These are phyloP conservation scores for Corythornis cristatus DNA, from an alignment of 2,113 vertebrate species.

Conservation along the genomic window DNA sequence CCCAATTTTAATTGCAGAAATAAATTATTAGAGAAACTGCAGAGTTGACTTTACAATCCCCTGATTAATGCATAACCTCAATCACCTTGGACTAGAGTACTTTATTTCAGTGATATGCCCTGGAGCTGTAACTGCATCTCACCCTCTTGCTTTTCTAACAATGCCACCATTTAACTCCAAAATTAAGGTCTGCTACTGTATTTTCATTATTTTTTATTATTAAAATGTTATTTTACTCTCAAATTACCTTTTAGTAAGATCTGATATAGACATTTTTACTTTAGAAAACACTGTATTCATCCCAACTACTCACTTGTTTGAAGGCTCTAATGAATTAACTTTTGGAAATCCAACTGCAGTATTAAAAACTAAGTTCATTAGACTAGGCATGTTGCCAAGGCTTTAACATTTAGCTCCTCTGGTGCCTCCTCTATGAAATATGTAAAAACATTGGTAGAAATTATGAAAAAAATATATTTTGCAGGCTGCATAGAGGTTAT, in stretches of 20 bases:
- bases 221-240: neutral
- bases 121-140: neutral
- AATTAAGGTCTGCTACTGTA: neutral
- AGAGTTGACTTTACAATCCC: neutral
- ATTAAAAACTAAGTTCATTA: neutral
- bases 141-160: neutral
- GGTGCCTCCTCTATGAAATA: neutral
- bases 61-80: neutral
- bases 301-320: neutral
- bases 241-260: neutral
- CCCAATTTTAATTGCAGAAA: constrained; percentile 39
- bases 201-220: neutral
- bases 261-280: neutral
- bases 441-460: neutral
- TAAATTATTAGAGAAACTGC: constrained; percentile 10
- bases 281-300: neutral
- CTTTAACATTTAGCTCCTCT: neutral
- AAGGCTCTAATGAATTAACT: neutral
- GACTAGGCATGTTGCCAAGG: neutral
- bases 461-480: neutral
- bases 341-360: neutral
- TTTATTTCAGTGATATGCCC: neutral
- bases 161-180: neutral
- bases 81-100: neutral
- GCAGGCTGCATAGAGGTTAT: neutral